Evolutionary conservation across 2,113 vertebrate species (phyloP).

Genomic region (Crotalus tigris): DNA sequence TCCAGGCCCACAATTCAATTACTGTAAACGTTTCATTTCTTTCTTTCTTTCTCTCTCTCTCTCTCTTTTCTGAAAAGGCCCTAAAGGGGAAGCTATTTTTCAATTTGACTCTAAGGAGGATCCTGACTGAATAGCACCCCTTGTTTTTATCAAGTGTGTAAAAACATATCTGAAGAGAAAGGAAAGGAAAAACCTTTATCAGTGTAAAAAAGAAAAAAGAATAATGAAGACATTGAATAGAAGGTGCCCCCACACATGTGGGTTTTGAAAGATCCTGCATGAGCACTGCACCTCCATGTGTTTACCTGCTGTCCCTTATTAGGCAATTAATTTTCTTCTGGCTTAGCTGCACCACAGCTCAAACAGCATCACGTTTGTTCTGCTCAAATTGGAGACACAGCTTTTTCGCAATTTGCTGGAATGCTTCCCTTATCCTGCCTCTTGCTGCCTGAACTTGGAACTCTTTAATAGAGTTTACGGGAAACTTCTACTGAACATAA

Average conservation of each 20-base stretch:
- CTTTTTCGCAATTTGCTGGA: not conserved
- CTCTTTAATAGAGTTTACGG: not conserved
- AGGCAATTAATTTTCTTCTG: not conserved
- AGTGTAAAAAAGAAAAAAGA: not conserved
- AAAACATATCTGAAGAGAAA: not conserved
- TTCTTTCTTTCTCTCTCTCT: not conserved
- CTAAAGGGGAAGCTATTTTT: not conserved
- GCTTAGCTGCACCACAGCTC: not conserved
- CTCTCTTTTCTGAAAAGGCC: not conserved
- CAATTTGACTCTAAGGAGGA: not conserved
- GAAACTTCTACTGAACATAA: not conserved
- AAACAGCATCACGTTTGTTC: not conserved
- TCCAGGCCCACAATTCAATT: not conserved
- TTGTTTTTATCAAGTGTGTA: not conserved
- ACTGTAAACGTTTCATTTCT: not conserved
- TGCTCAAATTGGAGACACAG: not conserved
- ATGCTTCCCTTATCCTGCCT: not conserved
- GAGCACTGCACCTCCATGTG: not conserved
- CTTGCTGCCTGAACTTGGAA: not conserved
- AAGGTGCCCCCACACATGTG: not conserved
- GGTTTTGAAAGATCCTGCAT: not conserved
- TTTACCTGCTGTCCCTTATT: not conserved
- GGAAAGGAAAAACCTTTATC: not conserved
- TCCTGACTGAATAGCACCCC: not conserved
- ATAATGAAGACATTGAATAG: not conserved